These are phyloP conservation scores for Galaxea fascicularis DNA, from an alignment of 92 coral and sea anemone species.

Conservation along the genomic window DNA sequence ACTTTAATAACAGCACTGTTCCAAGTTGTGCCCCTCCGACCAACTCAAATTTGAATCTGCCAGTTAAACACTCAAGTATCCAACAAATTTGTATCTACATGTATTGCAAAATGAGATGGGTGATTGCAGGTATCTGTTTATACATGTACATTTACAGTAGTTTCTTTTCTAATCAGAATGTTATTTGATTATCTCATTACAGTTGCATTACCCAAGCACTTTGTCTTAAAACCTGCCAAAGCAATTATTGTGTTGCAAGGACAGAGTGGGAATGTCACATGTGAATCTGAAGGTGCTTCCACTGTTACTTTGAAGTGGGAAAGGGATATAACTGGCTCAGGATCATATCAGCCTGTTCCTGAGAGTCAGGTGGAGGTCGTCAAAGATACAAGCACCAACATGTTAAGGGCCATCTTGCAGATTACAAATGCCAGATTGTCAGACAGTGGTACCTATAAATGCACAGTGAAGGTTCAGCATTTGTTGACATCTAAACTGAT, in stretches of 20 bases:
- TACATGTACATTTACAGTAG: too few relatives aligned
- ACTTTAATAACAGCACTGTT: too few relatives aligned
- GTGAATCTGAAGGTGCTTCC: conserved; percentile 16
- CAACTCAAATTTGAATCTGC: too few relatives aligned
- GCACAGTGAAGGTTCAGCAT: conserved; percentile 6
- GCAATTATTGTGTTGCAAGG: conserved; percentile 23
- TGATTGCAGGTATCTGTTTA: neutral
- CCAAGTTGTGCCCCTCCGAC: too few relatives aligned
- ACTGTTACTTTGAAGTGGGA: conserved; percentile 38
- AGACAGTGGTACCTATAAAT: conserved; percentile 49
- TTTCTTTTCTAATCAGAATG: too few relatives aligned
- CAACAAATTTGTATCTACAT: too few relatives aligned
- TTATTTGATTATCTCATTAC: neutral
- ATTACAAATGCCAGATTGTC: conserved; percentile 51
- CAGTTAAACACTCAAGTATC: too few relatives aligned
- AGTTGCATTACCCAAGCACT: neutral
- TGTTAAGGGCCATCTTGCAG: conserved; percentile 2
- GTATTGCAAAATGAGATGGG: neutral
- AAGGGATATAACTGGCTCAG: neutral
- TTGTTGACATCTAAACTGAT: neutral
- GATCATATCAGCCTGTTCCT: neutral
- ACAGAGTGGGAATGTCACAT: conserved; percentile 20
- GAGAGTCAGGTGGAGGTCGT: neutral
- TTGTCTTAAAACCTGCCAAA: conserved; percentile 2
- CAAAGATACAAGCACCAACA: neutral